Evolutionary conservation across 1,140 invertebrate species (phyloP).

Genomic region (Branchinecta lynchi): DNA sequence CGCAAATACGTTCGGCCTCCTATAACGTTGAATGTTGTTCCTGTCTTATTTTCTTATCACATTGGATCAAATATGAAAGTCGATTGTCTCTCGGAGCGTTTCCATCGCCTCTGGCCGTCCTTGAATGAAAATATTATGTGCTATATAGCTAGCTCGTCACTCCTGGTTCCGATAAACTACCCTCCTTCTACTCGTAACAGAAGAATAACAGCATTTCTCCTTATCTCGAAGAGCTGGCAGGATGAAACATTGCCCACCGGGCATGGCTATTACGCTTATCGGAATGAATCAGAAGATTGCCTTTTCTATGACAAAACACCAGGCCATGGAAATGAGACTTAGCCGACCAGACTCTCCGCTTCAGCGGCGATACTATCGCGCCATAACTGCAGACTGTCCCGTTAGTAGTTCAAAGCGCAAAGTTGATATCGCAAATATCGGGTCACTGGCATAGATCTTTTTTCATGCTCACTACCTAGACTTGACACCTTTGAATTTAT

Average conservation of each 20-base stretch:
- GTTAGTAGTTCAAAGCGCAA: too few relatives aligned
- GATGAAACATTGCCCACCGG: constrained; percentile 7
- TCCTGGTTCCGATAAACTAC: not conserved
- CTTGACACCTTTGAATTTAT: too few relatives aligned
- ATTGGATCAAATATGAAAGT: not conserved
- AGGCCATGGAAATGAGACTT: too few relatives aligned
- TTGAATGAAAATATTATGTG: constrained; percentile 9
- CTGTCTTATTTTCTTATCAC: constrained; percentile 7
- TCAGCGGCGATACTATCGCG: too few relatives aligned
- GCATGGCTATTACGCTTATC: constrained; percentile 8
- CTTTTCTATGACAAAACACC: constrained; percentile 1
- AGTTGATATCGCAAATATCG: too few relatives aligned
- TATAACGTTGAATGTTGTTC: not conserved
- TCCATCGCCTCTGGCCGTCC: not conserved
- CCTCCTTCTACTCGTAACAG: not conserved
- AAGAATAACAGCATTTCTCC: constrained; percentile 1
- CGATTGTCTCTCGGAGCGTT: not conserved
- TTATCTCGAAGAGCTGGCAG: constrained; percentile 1
- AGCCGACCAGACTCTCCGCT: too few relatives aligned
- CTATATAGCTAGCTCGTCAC: constrained; percentile 6
- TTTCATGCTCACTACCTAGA: too few relatives aligned
- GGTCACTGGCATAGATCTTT: too few relatives aligned
- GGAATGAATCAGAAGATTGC: constrained; percentile 7
- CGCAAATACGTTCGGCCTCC: too few relatives aligned
- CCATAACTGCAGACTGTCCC: too few relatives aligned